Base-by-base conservation (phyloP, 2,113 vertebrate species). In the Microtus oregoni region DNA sequence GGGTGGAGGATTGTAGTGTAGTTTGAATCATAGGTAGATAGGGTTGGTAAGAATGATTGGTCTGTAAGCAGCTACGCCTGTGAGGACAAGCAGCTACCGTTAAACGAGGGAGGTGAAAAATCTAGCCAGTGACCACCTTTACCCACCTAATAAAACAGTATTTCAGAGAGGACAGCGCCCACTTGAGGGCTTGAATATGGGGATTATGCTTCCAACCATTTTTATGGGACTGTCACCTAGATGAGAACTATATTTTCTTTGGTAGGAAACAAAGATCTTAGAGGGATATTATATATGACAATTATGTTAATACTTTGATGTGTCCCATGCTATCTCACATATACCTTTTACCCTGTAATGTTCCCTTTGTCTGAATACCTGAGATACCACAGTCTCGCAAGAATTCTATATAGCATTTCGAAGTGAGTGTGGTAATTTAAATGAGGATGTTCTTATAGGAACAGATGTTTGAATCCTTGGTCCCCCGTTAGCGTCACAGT, bases 21-120 rank as follows among this genome's bases (percentile, higher is more conserved):
- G 77, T 22, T 22, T 67, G 52, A 96, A 89, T 89, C n/a, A 35
- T 87, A 44, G 32, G 32, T 77, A 9, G 14, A 19, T 10, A 50
- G 3, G 2, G 5, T 63, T 89, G 50, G 11, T 86, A 93, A 89
- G 75, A 94, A 96, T 92, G 50, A 92, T 91, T 91, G 91, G 5
- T 87, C 58, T 93, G 44, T 55, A 65, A 95, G 30, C 1, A 65
- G 17, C 78, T 82, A 38, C 47, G 38, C 24, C 55, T 90, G 14
- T 30, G 52, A 94, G 32, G 89, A 95, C 35, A 87, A 90, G 11
- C 50, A 92, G 82, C 70, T 11, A 67, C 28, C 1, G 14, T 70
- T 86, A 87, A 86, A 95, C 41, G 76, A 87, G 12, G n/a, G 9
- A 75, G 12, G 12, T 92, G 30, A 88, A 70, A 91, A 93, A 83